Evolutionary conservation across 1,140 invertebrate species (phyloP).

Genomic region (Aporrectodea caliginosa): DNA sequence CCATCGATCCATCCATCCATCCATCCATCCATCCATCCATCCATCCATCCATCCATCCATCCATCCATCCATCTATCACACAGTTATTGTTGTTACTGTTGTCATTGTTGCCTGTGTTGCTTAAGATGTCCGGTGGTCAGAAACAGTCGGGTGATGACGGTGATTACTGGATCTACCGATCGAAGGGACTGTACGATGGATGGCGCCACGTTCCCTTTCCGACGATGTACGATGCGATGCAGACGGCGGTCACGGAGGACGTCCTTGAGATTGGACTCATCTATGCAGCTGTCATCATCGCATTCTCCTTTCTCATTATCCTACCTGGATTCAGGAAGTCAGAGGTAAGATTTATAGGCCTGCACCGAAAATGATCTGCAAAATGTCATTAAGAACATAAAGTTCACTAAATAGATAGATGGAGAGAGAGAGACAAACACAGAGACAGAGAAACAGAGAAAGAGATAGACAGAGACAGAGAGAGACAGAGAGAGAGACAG

Average conservation of each 20-base stretch:
- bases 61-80: slow-evolving; percentile 10
- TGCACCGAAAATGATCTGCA: too few species aligned
- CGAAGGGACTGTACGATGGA: neutral
- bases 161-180: neutral
- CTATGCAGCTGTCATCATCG: slow-evolving; percentile 82
- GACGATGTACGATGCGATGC: slow-evolving; percentile 84
- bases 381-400: too few species aligned
- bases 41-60: neutral
- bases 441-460: too few species aligned
- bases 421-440: too few species aligned
- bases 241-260: slow-evolving; percentile 88
- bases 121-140: neutral
- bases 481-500: too few species aligned
- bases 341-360: too few species aligned
- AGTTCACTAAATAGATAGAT: too few species aligned
- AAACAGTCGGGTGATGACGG: neutral
- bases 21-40: slow-evolving; percentile 6
- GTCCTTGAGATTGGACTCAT: slow-evolving; percentile 72
- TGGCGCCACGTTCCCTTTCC: slow-evolving; percentile 72
- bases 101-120: neutral
- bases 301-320: slow-evolving; percentile 76
- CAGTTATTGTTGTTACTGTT: neutral
- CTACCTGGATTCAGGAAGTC: slow-evolving; percentile 86
- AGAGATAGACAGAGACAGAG: too few species aligned
- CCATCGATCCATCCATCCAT: neutral